phyloP scores from a whole-genome alignment of 2,888 invertebrate genomes.

The Eupeodes luniger region DNA sequence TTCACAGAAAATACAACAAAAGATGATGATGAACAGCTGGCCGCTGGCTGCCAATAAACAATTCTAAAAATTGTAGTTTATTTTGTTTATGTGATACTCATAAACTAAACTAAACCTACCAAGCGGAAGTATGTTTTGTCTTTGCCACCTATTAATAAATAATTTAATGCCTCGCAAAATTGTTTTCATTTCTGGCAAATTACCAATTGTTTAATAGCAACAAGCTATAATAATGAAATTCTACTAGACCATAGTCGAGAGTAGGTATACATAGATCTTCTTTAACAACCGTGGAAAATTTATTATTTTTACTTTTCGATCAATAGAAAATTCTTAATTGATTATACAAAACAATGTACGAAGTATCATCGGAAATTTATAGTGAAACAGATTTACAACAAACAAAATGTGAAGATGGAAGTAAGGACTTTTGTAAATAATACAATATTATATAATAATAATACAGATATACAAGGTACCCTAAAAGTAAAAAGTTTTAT shows the following conservation, averaged over 20 bases:
- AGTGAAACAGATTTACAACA: slow-evolving; percentile 88
- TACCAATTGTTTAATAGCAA: slow-evolving; percentile 59
- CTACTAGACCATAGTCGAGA: slow-evolving; percentile 19
- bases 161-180: slow-evolving; percentile 37
- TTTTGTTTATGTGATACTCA: too few species aligned
- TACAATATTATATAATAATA: slow-evolving; percentile 7
- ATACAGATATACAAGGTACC: too few species aligned
- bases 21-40: too few species aligned
- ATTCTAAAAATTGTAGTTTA: too few species aligned
- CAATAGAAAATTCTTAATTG: not conserved
- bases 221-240: slow-evolving; percentile 49
- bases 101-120: not conserved
- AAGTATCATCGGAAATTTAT: slow-evolving; percentile 90
- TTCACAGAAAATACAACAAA: too few species aligned
- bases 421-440: slow-evolving; percentile 81
- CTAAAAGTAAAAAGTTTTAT: not conserved
- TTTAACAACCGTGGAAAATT: not conserved
- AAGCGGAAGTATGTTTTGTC: slow-evolving; percentile 15
- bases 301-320: not conserved
- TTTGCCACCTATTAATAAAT: slow-evolving; percentile 65
- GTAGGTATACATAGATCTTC: not conserved
- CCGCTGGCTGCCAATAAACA: too few species aligned
- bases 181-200: slow-evolving; percentile 55
- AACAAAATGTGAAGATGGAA: slow-evolving; percentile 85
- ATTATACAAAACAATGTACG: slow-evolving; percentile 82